Evolutionary conservation across 2,113 vertebrate genomes (phyloP), one percentile per base, ranked within the genome.

Genomic region (Gnathonemus longibarbis): DNA sequence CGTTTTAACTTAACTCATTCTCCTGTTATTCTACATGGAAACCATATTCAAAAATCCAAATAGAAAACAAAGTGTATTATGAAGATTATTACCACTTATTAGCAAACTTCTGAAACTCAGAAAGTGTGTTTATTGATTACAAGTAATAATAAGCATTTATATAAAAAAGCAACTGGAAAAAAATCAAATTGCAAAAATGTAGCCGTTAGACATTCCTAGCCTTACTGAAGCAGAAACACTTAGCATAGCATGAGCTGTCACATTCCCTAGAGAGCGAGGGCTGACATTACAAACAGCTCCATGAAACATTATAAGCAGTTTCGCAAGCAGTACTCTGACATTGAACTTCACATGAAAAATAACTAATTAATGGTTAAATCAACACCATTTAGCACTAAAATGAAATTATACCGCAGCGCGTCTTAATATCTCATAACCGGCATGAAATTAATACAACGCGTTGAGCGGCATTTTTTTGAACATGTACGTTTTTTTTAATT

Each of bases 261-360:
- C 95, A 95, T 96, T 96, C 95, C 94, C 95, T 92, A 90, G 94
- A 94, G 94, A 93, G 94, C 84, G 89, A 92, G 62, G 93, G 91
- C 92, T 94, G 93, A 93, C 94, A 93, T 95, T 95, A 94, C 93
- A 94, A 92, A 90, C 92, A 86, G 90, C 92, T 19, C 91, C 3
- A 48, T 93, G 94, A 94, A 94, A 95, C 77, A 89, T 84, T 31
- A 89, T 89, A 89, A 89, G 92, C 90, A 92, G 89, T 93, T 94
- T 95, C 93, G 90, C 93, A 93, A 93, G 91, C 89, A 45, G 86
- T 91, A 83, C 21, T 66, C 74, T 90, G 84, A 90, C 85, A 50
- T 27, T 84, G 89, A 89, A 89, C 58, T 89, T 62, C 49, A 83
- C 53, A 70, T 7, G 31, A 42, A 88, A 85, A 49, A 49, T 89